These are phyloP conservation scores for Serripes groenlandicus DNA, from an alignment of 2,888 invertebrate species.

Conservation along the genomic window DNA sequence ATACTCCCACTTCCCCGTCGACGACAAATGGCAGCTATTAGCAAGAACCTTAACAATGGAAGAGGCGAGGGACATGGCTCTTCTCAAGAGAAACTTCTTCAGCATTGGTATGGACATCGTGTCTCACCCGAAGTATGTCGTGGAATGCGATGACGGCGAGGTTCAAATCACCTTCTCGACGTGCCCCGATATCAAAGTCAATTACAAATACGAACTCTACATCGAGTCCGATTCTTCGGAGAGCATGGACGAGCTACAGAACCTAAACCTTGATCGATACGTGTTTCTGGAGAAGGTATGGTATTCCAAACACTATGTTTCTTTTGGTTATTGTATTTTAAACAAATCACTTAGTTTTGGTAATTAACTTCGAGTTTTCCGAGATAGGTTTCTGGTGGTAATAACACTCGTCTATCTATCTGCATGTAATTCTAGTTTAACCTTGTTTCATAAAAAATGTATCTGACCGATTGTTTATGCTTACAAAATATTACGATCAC, in stretches of 20 bases:
- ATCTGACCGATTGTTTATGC: too few species aligned
- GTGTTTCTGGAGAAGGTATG: conserved; percentile 77
- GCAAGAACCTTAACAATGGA: conserved; percentile 71
- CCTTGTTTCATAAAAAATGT: too few species aligned
- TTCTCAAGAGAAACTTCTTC: conserved; percentile 74
- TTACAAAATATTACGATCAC: too few species aligned
- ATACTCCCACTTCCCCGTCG: conserved; percentile 76
- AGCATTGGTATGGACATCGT: conserved; percentile 68
- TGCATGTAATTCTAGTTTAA: too few species aligned
- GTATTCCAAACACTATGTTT: too few species aligned
- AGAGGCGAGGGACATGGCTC: conserved; percentile 72
- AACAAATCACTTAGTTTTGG: too few species aligned
- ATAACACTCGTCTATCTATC: too few species aligned
- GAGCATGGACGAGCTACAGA: conserved; percentile 60
- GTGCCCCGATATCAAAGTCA: conserved; percentile 60
- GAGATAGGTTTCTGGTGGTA: too few species aligned
- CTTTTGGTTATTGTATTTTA: too few species aligned
- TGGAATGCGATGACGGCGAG: conserved; percentile 68
- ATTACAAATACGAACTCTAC: conserved; percentile 73
- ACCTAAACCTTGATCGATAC: conserved; percentile 68
- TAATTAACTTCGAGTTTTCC: too few species aligned
- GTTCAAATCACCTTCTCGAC: conserved; percentile 66
- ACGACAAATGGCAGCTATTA: conserved; percentile 77
- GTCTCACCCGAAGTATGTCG: conserved; percentile 65
- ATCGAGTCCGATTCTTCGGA: conserved; percentile 61